Conservation (phyloP, 2,113 vertebrate species). For the Monopterus albus region DNA sequence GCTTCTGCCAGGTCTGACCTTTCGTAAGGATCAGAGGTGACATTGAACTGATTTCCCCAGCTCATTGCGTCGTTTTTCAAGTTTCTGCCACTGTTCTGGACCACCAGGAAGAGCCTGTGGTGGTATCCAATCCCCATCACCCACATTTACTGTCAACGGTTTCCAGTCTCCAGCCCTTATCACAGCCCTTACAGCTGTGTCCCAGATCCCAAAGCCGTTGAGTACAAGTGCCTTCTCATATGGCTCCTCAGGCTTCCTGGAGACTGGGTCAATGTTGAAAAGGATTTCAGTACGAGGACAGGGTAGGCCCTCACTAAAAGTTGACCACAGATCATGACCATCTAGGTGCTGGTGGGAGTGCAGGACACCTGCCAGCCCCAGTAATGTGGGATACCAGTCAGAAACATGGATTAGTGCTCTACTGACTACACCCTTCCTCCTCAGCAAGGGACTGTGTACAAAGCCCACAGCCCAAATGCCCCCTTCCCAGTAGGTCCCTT, state of each 20-base stretch:
- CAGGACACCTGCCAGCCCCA: constrained; percentile 85
- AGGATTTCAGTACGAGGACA: constrained; percentile 91
- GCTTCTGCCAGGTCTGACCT: constrained; percentile 86
- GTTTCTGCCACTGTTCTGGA: constrained; percentile 85
- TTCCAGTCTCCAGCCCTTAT: constrained; percentile 93
- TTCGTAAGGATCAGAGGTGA: constrained; percentile 90
- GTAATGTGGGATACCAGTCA: constrained; percentile 93
- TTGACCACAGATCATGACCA: constrained; percentile 90
- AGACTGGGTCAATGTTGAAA: constrained; percentile 95
- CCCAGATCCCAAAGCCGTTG: constrained; percentile 93
- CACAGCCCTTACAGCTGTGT: constrained; percentile 91
- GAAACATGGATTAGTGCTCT: constrained; percentile 91
- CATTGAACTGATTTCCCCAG: constrained; percentile 90
- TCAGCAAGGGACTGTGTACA: constrained; percentile 91
- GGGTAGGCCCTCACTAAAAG: constrained; percentile 87
- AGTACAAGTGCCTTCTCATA: constrained; percentile 83
- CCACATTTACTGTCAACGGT: constrained; percentile 90
- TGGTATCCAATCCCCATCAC: constrained; percentile 91
- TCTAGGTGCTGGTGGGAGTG: constrained; percentile 84
- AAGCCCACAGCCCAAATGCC: constrained; percentile 91
- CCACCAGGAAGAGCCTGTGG: constrained; percentile 84
- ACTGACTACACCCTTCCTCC: constrained; percentile 86
- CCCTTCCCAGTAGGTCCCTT: constrained; percentile 96
- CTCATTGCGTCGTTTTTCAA: constrained; percentile 84
- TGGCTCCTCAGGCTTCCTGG: constrained; percentile 88